Percentiles rank a stretch among this genome's conserved stretches.
phyloP scores from a whole-genome alignment of 2,888 invertebrate genomes.

The Drosophila crucigera region DNA sequence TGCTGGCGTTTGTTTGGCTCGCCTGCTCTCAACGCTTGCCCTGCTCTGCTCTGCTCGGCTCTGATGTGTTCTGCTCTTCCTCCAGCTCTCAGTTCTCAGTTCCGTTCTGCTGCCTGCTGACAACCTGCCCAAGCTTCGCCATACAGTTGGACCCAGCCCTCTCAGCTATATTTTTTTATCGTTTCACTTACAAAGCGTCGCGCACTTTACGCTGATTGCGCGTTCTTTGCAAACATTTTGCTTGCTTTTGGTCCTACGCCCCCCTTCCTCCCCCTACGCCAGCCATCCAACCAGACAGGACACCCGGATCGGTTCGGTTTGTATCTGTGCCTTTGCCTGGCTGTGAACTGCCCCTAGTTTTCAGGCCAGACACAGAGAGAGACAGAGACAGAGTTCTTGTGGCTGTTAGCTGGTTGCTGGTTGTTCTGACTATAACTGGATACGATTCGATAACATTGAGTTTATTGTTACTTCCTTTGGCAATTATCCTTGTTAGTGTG shows the following conservation, averaged over 20 bases:
- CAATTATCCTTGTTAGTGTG: constrained; percentile 77
- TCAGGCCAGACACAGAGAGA: constrained; percentile 14
- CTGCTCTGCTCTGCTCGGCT: not conserved
- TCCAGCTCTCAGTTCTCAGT: constrained; percentile 27
- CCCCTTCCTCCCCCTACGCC: not conserved
- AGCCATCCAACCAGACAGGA: constrained; percentile 16
- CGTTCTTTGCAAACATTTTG: constrained; percentile 72
- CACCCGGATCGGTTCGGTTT: constrained; percentile 26
- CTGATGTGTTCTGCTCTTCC: not conserved
- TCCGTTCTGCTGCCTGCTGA: constrained; percentile 21
- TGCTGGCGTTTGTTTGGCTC: constrained; percentile 33
- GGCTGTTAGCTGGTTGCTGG: constrained; percentile 25
- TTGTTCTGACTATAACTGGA: constrained; percentile 35
- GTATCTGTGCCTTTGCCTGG: constrained; percentile 18
- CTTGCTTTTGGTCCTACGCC: constrained; percentile 41
- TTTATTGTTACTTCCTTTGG: constrained; percentile 79
- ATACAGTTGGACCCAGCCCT: not conserved
- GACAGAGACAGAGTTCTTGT: not conserved
- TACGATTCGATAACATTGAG: constrained; percentile 73
- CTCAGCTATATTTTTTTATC: constrained; percentile 55
- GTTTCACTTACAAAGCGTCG: constrained; percentile 79
- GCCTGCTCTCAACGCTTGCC: constrained; percentile 7
- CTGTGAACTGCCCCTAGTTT: constrained; percentile 26
- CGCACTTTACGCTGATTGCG: constrained; percentile 80
- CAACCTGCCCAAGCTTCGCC: constrained; percentile 3